A percentile compares a stretch with the other conserved stretches of the same genome.
Evolutionary conservation across 2,888 invertebrate species (phyloP).

Genomic region (Acholoe squamosa): DNA sequence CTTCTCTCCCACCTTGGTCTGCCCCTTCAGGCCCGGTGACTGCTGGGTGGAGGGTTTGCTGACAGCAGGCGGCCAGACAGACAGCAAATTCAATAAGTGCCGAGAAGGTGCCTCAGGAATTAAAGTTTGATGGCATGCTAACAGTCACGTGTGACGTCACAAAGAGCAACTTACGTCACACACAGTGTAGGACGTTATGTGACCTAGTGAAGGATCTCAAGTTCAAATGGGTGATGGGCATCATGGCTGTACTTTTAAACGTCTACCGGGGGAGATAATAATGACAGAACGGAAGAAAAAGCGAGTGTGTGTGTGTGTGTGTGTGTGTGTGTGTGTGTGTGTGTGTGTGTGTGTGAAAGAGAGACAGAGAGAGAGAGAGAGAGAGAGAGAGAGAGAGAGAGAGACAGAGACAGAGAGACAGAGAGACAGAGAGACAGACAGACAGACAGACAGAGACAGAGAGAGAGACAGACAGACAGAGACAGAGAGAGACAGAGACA

Average conservation of each 20-base stretch:
- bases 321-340: neutral
- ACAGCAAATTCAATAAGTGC: neutral
- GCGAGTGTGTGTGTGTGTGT: neutral
- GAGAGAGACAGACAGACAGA: no score
- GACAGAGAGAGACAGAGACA: no score
- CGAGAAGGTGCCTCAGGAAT: neutral
- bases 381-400: neutral
- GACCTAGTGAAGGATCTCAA: neutral
- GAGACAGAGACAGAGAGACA: no score
- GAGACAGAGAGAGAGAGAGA: neutral
- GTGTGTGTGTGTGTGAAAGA: neutral
- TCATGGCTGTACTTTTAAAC: neutral
- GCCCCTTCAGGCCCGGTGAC: neutral
- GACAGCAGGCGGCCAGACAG: neutral
- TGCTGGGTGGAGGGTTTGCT: neutral
- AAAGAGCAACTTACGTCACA: neutral
- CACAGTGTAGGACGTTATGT: no score
- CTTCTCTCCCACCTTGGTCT: neutral
- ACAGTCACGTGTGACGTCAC: neutral
- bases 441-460: no score
- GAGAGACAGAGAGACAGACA: no score
- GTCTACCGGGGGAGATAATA: no score
- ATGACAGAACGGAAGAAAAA: neutral
- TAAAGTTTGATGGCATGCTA: neutral
- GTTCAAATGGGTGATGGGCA: neutral